Conservation (phyloP, 2,113 vertebrate genomes). For the Myiopsitta monachus region DNA sequence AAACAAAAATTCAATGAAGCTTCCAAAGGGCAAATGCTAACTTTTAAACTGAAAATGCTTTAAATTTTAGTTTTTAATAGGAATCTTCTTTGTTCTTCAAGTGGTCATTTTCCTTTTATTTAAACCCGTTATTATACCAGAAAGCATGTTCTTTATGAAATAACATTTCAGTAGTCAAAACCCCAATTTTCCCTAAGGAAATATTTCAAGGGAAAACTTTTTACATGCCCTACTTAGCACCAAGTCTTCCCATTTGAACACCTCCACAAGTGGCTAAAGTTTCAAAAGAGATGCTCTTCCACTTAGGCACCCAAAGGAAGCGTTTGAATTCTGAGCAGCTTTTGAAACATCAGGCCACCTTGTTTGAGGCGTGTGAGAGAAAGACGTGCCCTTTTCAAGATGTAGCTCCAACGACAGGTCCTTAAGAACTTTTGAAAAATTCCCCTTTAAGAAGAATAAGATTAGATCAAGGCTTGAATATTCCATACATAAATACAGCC, state of each 20-base stretch:
- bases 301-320: slow-evolving; percentile 36
- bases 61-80: slow-evolving; percentile 51
- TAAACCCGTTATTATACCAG: slow-evolving; percentile 29
- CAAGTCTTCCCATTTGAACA: slow-evolving; percentile 53
- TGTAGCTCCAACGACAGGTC: background rate
- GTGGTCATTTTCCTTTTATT: slow-evolving; percentile 60
- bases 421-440: slow-evolving; percentile 55
- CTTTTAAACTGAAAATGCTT: slow-evolving; percentile 43
- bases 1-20: slow-evolving; percentile 51
- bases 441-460: slow-evolving; percentile 28
- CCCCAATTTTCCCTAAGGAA: slow-evolving; percentile 51
- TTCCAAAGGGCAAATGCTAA: slow-evolving; percentile 56
- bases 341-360: slow-evolving; percentile 67
- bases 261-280: slow-evolving; percentile 62
- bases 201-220: slow-evolving; percentile 61
- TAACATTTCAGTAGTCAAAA: slow-evolving; percentile 49
- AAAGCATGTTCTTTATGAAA: slow-evolving; percentile 33
- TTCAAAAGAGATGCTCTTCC: slow-evolving; percentile 64
- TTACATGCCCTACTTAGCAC: slow-evolving; percentile 45
- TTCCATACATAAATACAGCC: slow-evolving; percentile 47
- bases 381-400: slow-evolving; percentile 54
- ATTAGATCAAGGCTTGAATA: slow-evolving; percentile 57
- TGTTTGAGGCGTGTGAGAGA: slow-evolving; percentile 52
- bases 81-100: slow-evolving; percentile 48
- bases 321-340: slow-evolving; percentile 59